Evolutionary conservation across 2,888 invertebrate species (phyloP), one percentile per base, ranked within the genome.

Genomic region (Lordiphosa fenestrarum): DNA sequence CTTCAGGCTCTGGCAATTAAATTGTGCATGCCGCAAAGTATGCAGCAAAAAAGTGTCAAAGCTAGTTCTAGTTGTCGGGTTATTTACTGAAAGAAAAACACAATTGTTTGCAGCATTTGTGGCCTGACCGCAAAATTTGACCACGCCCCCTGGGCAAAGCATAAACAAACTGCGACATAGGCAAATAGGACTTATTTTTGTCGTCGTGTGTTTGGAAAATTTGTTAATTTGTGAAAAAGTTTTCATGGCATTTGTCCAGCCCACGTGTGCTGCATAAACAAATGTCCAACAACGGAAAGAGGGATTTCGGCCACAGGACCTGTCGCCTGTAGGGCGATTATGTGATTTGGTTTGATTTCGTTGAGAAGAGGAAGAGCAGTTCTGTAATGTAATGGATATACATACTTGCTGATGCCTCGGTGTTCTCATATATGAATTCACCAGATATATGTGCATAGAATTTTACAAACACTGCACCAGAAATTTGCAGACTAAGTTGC

Each of bases 1-100:
- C 77, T 70, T 58, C 66, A 64, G 77, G 77, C 84, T 13, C 53
- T 71, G 50, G 54, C 77, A 77, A 78, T 84, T 84, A 66, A 78
- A 78, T 81, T 77, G n/a, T 84, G 63, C 84, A 84, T 77, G 84
- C 84, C 82, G 82, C 77, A 76, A 72, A 72, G 64, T 56, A 50
- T 70, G 60, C 59, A 62, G 62, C 61, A 64, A 67, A 69, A 68
- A 73, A 84, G 78, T 84, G 84, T 71, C 84, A 78, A 84, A 76
- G 71, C 66, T 64, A 63, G 55, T 57, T 57, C 61, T 68, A 57
- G 63, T 62, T 53, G 48, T 48, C 51, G 65, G 53, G 67, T 71
- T 77, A 77, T 77, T 77, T 77, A 77, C 77, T 84, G n/a, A 84
- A 84, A 73, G 84, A 84, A 81, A 66, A 77, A 81, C 78, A 71